Conservation (phyloP, 2,797 vertebrate genomes). For the Myotis myotis region DNA sequence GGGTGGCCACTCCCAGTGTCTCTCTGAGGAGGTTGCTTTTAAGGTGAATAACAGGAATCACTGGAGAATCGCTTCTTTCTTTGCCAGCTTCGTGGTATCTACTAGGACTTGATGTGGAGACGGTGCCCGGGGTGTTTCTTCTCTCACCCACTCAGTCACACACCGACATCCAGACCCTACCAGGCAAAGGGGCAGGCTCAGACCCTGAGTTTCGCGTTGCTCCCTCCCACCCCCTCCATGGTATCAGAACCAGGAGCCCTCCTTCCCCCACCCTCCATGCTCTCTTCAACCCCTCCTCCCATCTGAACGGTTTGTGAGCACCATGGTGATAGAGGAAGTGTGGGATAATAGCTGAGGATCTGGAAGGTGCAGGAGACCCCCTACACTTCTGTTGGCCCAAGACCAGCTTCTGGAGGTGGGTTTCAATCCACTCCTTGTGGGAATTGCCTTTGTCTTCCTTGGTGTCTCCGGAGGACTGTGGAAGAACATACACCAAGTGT, state of each 20-base stretch:
- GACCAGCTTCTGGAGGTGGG: not conserved
- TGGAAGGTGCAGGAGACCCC: not conserved
- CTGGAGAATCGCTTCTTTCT: not conserved
- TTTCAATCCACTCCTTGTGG: not conserved
- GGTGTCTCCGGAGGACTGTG: not conserved
- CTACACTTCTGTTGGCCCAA: not conserved
- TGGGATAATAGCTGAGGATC: not conserved
- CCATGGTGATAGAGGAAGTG: accelerated
- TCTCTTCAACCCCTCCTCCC: not conserved
- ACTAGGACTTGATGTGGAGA: not conserved
- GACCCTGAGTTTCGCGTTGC: not conserved
- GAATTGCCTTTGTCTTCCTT: not conserved
- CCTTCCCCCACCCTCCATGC: accelerated
- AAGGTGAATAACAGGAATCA: not conserved
- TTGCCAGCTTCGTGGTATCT: not conserved
- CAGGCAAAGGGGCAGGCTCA: not conserved
- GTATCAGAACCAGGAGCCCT: not conserved
- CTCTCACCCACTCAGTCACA: not conserved
- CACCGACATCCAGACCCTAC: not conserved
- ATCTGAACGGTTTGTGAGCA: not conserved
- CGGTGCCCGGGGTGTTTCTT: accelerated
- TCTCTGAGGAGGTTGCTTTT: not conserved
- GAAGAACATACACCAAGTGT: not conserved
- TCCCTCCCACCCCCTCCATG: not conserved
- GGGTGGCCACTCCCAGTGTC: not conserved